Base-by-base conservation (phyloP, 2,888 invertebrate genomes). In the Tyria jacobaeae region DNA sequence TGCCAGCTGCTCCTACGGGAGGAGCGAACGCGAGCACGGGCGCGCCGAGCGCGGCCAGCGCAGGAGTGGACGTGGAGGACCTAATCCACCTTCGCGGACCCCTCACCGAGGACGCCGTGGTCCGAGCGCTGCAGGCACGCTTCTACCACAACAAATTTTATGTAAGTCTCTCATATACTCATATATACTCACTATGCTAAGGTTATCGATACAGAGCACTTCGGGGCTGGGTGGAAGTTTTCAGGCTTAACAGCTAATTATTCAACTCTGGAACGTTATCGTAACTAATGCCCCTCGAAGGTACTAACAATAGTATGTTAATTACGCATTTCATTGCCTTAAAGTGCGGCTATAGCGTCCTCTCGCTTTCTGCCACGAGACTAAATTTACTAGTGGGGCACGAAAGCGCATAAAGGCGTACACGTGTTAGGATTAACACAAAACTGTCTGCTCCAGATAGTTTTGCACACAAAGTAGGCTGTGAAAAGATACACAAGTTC, bases 61-160 rank as follows among this genome's bases (percentile, higher is more conserved):
- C 51, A 72, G 75, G 64, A 77, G 77, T 86, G 57, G 95, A 97
- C 89, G 95, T 97, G 85, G 97, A 98, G 83, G 98, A 99, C 94
- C 96, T 99, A 80, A 98, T 98, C 87, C 98, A 98, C 93, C 94
- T 99, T 82, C 96, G 97, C 52, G 98, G 98, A 39, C 98, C 98
- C 57, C 96, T 99, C 80, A 99, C 98, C 39, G 99, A 99, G 91
- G 98, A 99, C 89, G 98, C 98, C 63, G 97, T 99, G 54, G 97
- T 98, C 91, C 96, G 97, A 87, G 97, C 98, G 82, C 95, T 99
- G 72, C 98, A 99, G 86, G 96, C 98, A 12, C 95, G 98, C 83
- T 99, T 98, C 94, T 96, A 96, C 83, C 96, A 97, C 73, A 96
- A 96, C 79, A 97, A 97, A 82, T 97, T 97, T 86, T 98, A 97